Evolutionary conservation across 2,797 vertebrate species (phyloP).

Genomic region (Erpetoichthys calabaricus): DNA sequence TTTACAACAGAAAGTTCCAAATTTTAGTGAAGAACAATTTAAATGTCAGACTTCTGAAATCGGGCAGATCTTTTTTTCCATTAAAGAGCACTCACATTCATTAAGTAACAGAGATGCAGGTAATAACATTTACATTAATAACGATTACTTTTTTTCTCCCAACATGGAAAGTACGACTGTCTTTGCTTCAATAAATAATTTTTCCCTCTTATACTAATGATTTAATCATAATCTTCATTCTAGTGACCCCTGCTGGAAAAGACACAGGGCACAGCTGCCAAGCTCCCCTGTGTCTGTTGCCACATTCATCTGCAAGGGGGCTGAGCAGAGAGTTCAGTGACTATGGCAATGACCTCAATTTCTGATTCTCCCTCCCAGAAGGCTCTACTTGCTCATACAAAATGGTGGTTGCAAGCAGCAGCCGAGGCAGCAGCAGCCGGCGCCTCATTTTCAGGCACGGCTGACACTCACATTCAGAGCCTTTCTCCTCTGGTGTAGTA

Average conservation of each 20-base stretch:
- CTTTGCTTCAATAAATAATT: too few relatives aligned
- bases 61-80: too few relatives aligned
- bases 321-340: neutral
- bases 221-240: neutral
- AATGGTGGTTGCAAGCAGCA: neutral
- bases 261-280: neutral
- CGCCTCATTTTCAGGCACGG: slow-evolving; percentile 39
- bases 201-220: too few relatives aligned
- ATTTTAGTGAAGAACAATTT: too few relatives aligned
- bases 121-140: too few relatives aligned
- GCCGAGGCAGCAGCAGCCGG: neutral
- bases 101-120: too few relatives aligned
- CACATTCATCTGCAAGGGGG: neutral
- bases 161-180: too few relatives aligned
- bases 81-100: too few relatives aligned
- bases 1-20: too few relatives aligned
- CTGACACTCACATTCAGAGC: slow-evolving; percentile 40
- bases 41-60: too few relatives aligned
- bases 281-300: slow-evolving; percentile 4
- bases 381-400: slow-evolving; percentile 48
- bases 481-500: slow-evolving; percentile 2
- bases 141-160: too few relatives aligned
- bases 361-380: slow-evolving; percentile 17
- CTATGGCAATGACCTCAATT: slow-evolving; percentile 8
- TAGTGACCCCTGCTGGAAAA: neutral